Base-by-base conservation (phyloP, 2,113 vertebrate genomes). In the Potamarius usumacintae region DNA sequence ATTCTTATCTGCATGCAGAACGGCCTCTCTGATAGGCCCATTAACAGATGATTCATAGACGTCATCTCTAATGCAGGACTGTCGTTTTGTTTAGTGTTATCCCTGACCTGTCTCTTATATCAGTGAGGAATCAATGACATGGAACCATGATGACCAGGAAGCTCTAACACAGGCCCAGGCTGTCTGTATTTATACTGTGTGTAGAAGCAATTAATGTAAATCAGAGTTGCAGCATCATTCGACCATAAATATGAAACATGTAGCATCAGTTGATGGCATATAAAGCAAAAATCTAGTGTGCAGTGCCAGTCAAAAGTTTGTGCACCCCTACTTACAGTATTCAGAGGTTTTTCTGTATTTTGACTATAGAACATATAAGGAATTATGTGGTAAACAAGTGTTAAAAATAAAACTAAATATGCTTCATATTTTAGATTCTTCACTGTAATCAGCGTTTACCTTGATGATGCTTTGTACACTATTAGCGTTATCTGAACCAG, bases 11-110 rank as follows among this genome's bases (percentile, higher is more conserved):
- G 78, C 78, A 83, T 84, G 42, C 74, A 60, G 65, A 80, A 72
- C 52, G 74, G 83, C 85, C 20, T 83, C 62, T 87, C 86, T 85
- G 83, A 89, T 74, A 84, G 86, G 62, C 62, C 84, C 86, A 82
- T 89, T 91, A 89, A 83, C 25, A 77, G 76, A 89, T 86, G 88
- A 89, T 91, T 85, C 88, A 91, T 88, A 82, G 74, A 50, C 62
- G 48, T 86, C 88, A 83, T 79, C 81, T 77, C 81, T 86, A 82
- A 85, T 52, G 85, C 84, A 89, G 83, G 84, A 82, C 78, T 65
- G 88, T 85, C 82, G 72, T 89, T 89, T 79, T 83, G 82, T 85
- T 85, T 30, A 85, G 90, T 18, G 88, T 85, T 74, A 86, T 63
- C 85, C 90, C 82, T 87, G 88, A 85, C 53, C 90, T 69, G 87